phyloP scores from a whole-genome alignment of 2,797 vertebrate genomes.

The Mallotus villosus region DNA sequence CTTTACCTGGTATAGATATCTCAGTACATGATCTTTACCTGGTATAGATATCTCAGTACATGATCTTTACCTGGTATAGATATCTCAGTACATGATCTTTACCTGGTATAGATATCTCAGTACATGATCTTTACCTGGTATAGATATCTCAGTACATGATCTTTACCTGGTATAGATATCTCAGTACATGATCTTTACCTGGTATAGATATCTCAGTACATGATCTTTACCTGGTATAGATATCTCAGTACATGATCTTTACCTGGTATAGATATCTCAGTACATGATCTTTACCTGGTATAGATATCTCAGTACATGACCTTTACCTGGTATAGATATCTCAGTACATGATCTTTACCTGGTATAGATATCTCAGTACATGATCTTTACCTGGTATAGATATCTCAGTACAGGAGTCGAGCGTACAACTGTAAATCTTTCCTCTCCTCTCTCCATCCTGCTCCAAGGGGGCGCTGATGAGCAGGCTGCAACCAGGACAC shows the following conservation, averaged over 20 bases:
- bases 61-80: conserved; percentile 31
- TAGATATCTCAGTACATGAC: not conserved
- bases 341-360: conserved; percentile 37
- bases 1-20: conserved; percentile 28
- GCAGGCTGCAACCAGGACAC: conserved; percentile 51
- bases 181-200: conserved; percentile 37
- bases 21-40: conserved; percentile 37
- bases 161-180: conserved; percentile 28
- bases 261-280: conserved; percentile 24
- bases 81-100: conserved; percentile 1
- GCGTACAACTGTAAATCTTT: conserved; percentile 48
- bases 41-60: not conserved
- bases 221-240: conserved; percentile 31
- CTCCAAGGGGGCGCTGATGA: conserved; percentile 68
- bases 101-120: conserved; percentile 24
- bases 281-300: conserved; percentile 37
- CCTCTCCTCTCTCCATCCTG: conserved; percentile 49
- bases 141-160: not conserved
- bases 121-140: conserved; percentile 37
- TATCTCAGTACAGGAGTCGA: not conserved
- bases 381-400: conserved; percentile 23
- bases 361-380: conserved; percentile 17
- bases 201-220: not conserved
- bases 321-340: conserved; percentile 28
- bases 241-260: conserved; percentile 1